Evolutionary conservation across 1,140 invertebrate genomes (phyloP).

Genomic region (Caenorhabditis remanei): DNA sequence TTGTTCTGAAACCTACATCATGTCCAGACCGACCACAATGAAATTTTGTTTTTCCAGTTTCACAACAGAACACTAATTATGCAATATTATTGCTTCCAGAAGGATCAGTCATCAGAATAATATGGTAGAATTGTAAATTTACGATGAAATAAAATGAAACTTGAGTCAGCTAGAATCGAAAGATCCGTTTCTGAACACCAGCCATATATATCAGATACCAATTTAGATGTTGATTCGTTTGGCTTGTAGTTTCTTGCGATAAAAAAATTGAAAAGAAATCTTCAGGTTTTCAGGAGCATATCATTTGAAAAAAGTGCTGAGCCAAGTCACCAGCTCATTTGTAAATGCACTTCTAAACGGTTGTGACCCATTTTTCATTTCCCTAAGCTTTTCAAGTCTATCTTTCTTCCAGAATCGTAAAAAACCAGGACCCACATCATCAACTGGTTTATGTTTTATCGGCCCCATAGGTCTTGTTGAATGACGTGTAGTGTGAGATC

Average conservation of each 20-base stretch:
- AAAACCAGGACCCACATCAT: slow-evolving; percentile 39
- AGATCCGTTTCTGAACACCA: too few relatives aligned
- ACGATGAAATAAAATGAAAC: not conserved
- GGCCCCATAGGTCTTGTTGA: slow-evolving; percentile 8
- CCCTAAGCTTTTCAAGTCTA: not conserved
- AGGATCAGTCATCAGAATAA: not conserved
- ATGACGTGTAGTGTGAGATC: slow-evolving; percentile 25
- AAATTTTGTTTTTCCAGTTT: not conserved
- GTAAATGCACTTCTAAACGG: not conserved
- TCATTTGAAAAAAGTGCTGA: too few relatives aligned
- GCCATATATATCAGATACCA: too few relatives aligned
- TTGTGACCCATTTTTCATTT: not conserved
- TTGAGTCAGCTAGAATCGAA: not conserved
- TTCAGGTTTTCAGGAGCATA: too few relatives aligned
- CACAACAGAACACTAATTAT: slow-evolving; percentile 20
- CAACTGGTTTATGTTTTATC: slow-evolving; percentile 21
- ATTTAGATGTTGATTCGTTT: too few relatives aligned
- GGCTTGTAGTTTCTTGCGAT: too few relatives aligned
- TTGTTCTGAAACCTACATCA: not conserved
- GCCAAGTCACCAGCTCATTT: not conserved
- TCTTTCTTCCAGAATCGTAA: not conserved
- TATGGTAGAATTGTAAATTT: not conserved
- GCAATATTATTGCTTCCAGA: not conserved
- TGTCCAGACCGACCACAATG: slow-evolving; percentile 9
- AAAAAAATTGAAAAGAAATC: too few relatives aligned